Evolutionary conservation across 1,140 invertebrate species (phyloP), one percentile per base, ranked within the genome.

Genomic region (Bombyx mori): DNA sequence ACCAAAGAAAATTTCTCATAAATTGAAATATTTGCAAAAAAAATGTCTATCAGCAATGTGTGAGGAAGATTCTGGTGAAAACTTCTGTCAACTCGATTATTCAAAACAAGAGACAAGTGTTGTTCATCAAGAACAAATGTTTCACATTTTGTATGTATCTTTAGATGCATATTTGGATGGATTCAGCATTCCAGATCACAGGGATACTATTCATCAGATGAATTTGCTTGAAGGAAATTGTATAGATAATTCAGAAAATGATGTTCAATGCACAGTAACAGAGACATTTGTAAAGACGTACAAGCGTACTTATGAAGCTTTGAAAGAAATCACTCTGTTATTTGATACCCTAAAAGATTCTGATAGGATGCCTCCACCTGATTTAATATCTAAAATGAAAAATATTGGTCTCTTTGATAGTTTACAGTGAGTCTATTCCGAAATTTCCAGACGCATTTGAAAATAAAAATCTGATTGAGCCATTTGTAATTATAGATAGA

Each of bases 91-190:
- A 3, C 26, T 35, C 2, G 26, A 35, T 35, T 35, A 5, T 35
- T 35, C 26, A 35, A 35, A 35, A 35, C 26, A 35, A 35, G 26
- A 35, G 26, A 35, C 26, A 35, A 35, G 26, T 35, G 26, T 35
- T 35, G 26, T 35, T 5, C 8, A 62, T 49, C 56, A 69, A 49
- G 68, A 56, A 58, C 54, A 69, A 59, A 52, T 78, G 42, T 60
- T 75, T n/a, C 61, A 62, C 18, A 46, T 59, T 8, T 57, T 83
- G 35, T 82, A 71, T 57, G 66, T 77, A 12, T 69, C 71, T 53
- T 61, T 85, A 12, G 62, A 75, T 44, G 73, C 79, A 8, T 82
- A 72, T 65, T 65, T 85, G 52, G 73, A 82, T 58, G 62, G 73
- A 22, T 35, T 35, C 26, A 35, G 26, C 26, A 35, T 35, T 35